phyloP scores from a whole-genome alignment of 2,888 invertebrate species.

The Amphipoea oculea region DNA sequence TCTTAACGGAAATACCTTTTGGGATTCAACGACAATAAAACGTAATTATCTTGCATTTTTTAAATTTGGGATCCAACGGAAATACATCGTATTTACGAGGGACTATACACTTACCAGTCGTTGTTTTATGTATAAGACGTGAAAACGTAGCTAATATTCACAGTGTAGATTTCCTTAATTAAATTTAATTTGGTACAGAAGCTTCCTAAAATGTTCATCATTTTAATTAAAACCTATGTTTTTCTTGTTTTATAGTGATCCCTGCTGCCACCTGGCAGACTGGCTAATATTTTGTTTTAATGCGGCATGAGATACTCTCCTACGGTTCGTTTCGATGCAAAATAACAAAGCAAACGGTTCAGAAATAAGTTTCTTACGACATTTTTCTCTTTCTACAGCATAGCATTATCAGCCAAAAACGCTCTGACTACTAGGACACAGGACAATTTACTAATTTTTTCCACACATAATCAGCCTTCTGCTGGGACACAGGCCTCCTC shows the following conservation, averaged over 20 bases:
- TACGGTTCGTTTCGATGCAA: not conserved
- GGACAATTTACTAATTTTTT: too few species aligned
- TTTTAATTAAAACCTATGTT: not conserved
- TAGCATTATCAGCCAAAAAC: too few species aligned
- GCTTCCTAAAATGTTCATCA: not conserved
- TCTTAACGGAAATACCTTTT: too few species aligned
- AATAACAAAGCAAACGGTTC: not conserved
- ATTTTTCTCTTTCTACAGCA: not conserved
- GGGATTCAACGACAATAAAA: too few species aligned
- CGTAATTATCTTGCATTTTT: too few species aligned
- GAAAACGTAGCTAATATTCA: not conserved
- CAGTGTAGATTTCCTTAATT: not conserved
- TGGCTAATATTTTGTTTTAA: not conserved
- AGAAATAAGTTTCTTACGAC: not conserved
- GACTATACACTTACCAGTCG: not conserved
- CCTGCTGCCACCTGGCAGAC: too few species aligned
- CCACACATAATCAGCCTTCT: too few species aligned
- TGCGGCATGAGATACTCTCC: not conserved
- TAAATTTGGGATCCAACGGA: too few species aligned
- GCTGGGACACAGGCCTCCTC: too few species aligned
- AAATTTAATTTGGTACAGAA: conserved; percentile 4
- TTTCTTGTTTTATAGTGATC: not conserved
- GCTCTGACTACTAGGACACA: too few species aligned
- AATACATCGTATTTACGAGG: too few species aligned
- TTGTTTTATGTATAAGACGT: not conserved